Percentiles rank a stretch among this genome's conserved stretches.
Conservation (phyloP, 2,797 vertebrate genomes). For the Malacoraja senta region DNA sequence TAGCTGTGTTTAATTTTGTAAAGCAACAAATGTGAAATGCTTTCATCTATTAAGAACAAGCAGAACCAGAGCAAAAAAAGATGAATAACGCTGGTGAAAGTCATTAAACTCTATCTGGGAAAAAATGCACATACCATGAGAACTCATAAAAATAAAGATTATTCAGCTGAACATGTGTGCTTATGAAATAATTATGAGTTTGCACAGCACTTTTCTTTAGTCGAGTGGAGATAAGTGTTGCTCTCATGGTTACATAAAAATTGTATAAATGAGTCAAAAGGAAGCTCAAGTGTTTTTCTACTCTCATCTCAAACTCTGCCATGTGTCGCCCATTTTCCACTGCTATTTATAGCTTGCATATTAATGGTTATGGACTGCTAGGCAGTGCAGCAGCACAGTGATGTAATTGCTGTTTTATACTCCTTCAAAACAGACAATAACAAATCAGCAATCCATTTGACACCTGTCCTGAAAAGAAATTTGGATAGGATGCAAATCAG, state of each 20-base stretch:
- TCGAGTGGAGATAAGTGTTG: neutral
- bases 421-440: neutral
- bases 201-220: neutral
- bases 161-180: slow-evolving; percentile 11
- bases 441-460: neutral
- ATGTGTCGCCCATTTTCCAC: neutral
- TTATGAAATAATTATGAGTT: slow-evolving; percentile 8
- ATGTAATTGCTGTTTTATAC: neutral
- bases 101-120: neutral
- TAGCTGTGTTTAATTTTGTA: neutral
- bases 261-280: slow-evolving; percentile 2
- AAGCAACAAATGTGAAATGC: neutral
- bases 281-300: neutral
- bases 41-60: neutral
- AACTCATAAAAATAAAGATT: neutral
- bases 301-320: neutral
- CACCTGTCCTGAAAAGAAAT: neutral
- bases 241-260: neutral
- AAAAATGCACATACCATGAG: neutral
- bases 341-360: neutral
- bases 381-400: neutral
- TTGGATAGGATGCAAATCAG: neutral
- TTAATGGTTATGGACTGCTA: neutral
- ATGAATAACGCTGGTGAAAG: neutral
- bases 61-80: neutral